Evolutionary conservation across 2,888 invertebrate genomes (phyloP), one percentile per base, ranked within the genome.

Genomic region (Phengaris arion): DNA sequence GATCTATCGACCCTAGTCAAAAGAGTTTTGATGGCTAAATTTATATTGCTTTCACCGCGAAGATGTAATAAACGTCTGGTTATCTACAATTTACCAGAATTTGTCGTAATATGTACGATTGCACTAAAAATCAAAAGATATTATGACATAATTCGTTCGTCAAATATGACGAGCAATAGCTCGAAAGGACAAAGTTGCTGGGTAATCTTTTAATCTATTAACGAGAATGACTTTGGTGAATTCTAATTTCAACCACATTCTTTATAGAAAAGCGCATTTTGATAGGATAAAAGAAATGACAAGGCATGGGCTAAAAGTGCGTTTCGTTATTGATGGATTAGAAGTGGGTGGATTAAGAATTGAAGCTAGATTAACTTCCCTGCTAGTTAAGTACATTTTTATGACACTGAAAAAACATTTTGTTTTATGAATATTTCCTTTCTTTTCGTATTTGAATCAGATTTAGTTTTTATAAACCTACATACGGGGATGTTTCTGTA

Each of bases 201-300:
- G 22, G 59, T 22, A 59, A 59, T 59, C 22, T 10, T 59, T 59
- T 59, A 22, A 59, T 59, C 9, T 59, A 59, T 59, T 59, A 59
- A 22, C 22, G 22, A 15, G 59, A 59, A 59, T 59, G 59, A 59
- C 59, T 59, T 8, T 57, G 57, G 57, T 22, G 22, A 22, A 59
- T 59, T 22, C 59, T 59, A 59, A 22, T 59, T 22, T 59, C 15
- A 59, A 22, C 59, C 22, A 59, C 22, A 57, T 57, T 15, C 35
- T 35, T 35, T 35, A 35, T 35, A 35, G 35, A 3, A 35, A 35
- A 1, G 7, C 13, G 57, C 7, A 15, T 15, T 15, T 3, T 57
- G 9, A n/a, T n/a, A 57, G 3, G 5, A 15, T 15, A 35, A 35
- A 35, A 35, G 35, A 35, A 22, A 59, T 64, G 59, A 22, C 9